A percentile compares a stretch with the other conserved stretches of the same genome.
phyloP scores from a whole-genome alignment of 2,113 vertebrate species.

The Tragulus kanchil region DNA sequence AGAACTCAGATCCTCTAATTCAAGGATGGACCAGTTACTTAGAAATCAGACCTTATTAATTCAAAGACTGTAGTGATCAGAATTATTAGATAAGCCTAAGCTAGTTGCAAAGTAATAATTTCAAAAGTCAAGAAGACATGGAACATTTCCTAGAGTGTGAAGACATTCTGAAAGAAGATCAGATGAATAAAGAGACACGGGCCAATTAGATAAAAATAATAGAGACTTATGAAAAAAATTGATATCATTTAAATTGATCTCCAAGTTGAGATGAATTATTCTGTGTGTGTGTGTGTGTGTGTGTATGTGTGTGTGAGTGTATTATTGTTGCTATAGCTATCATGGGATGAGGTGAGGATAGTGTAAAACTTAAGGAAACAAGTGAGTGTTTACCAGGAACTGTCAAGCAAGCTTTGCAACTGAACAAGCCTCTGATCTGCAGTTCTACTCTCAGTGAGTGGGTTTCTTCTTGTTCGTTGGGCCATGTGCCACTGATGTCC shows the following conservation, averaged over 20 bases:
- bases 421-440: background rate
- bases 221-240: background rate
- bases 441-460: background rate
- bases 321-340: background rate
- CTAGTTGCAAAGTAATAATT: background rate
- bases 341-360: background rate
- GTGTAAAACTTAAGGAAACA: background rate
- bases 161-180: background rate
- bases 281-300: background rate
- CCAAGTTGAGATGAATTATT: background rate
- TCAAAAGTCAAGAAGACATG: background rate
- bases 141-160: background rate
- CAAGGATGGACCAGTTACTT: background rate
- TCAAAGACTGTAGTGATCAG: background rate
- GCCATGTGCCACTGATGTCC: too few species aligned
- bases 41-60: background rate
- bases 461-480: background rate
- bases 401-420: background rate
- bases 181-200: background rate
- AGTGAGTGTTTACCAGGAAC: background rate
- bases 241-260: background rate
- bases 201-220: background rate
- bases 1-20: background rate
- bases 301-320: background rate
- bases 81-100: background rate